phyloP scores from a whole-genome alignment of 2,113 vertebrate species.

The Reinhardtius hippoglossoides region DNA sequence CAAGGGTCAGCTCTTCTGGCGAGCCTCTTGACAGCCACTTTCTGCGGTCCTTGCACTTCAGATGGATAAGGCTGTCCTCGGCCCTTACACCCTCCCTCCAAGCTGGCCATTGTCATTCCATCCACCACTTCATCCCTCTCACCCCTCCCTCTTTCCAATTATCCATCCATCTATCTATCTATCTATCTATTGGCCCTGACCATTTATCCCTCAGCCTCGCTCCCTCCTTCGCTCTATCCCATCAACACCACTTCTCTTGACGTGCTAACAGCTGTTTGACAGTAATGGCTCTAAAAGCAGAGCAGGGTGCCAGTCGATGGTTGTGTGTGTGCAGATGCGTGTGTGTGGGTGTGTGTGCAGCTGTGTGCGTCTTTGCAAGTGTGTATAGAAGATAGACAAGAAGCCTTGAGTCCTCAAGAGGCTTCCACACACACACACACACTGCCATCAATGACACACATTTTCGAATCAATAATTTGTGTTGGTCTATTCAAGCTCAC shows the following conservation, averaged over 20 bases:
- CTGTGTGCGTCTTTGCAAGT: conserved; percentile 12
- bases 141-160: conserved; percentile 67
- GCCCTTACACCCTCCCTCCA: conserved; percentile 29
- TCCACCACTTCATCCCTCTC: conserved; percentile 61
- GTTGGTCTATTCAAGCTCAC: conserved; percentile 39
- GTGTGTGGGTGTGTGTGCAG: conserved; percentile 16
- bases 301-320: conserved; percentile 65
- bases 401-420: conserved; percentile 48
- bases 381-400: conserved; percentile 14
- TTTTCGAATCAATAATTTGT: conserved; percentile 58
- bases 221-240: conserved; percentile 64
- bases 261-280: conserved; percentile 82
- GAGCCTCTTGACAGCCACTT: no score
- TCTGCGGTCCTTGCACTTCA: no score
- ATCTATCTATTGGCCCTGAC: conserved; percentile 70
- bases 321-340: conserved; percentile 12
- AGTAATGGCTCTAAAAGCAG: conserved; percentile 84
- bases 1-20: no score
- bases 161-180: conserved; percentile 68
- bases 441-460: conserved; percentile 20
- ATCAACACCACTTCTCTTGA: conserved; percentile 78
- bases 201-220: conserved; percentile 72
- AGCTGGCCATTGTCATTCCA: conserved; percentile 64
- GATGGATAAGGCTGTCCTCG: no score
- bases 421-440: conserved; percentile 14